Evolutionary conservation across 2,113 vertebrate genomes (phyloP), one percentile per base, ranked within the genome.

Genomic region (Oxyura jamaicensis): DNA sequence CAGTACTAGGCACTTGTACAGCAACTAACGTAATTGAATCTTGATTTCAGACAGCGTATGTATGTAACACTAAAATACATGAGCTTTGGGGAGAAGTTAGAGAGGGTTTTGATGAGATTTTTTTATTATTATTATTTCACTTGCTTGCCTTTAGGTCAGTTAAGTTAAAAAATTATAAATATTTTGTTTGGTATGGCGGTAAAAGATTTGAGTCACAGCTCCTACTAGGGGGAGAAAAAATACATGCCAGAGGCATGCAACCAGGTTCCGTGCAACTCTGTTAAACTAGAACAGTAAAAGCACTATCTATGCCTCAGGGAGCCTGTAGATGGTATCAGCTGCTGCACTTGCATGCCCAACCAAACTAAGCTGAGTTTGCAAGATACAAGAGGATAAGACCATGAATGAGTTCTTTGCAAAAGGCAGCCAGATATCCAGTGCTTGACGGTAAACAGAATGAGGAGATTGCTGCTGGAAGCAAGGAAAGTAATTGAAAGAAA

Each of bases 281-380:
- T 68, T 86, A 79, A 92, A 79, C 22, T 28, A 62, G 83, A 94
- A 91, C 62, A 95, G 3, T 72, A 75, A 88, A 35, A 88, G 52
- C 20, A 90, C 72, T 79, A 22, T 65, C 66, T 88, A 78, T 77
- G 86, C 93, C 88, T 87, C 74, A 39, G 80, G 83, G 77, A 87
- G 77, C 36, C 52, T 79, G 88, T 9, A 77, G 85, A 91, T 76
- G 31, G 6, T 94, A 95, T 74, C 85, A 86, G 77, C 52, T 91
- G 53, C 44, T 1, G 1, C 36, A 82, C 56, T 94, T 84, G 83
- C 90, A 81, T 1, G 4, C 42, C n/a, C 10, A 2, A 81, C 59
- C 65, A 90, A 83, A 72, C 79, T 78, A 83, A 88, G 76, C 93
- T 82, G 80, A 96, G 83, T 84, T 88, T 86, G 83, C 92, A 93